These are phyloP conservation scores for Drosophila borborema DNA, from an alignment of 2,888 invertebrate genomes.

Conservation along the genomic window DNA sequence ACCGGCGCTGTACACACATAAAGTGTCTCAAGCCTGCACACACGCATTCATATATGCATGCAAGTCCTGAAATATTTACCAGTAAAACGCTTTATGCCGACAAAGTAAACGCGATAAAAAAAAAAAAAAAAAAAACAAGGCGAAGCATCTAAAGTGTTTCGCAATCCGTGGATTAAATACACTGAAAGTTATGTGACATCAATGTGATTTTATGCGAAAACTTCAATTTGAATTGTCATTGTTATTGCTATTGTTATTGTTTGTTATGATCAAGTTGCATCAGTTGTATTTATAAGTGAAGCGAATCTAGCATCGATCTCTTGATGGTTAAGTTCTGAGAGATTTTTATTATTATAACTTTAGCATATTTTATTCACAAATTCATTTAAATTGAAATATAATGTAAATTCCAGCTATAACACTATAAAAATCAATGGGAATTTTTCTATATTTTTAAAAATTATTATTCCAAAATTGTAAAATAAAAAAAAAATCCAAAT, in stretches of 20 bases:
- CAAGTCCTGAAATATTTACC: slow-evolving; percentile 53
- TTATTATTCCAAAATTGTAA: too few species aligned
- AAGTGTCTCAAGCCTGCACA: slow-evolving; percentile 15
- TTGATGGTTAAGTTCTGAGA: background rate
- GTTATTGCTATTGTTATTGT: background rate
- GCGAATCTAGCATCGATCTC: background rate
- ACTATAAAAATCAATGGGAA: too few species aligned
- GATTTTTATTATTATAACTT: too few species aligned
- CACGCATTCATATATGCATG: slow-evolving; percentile 7
- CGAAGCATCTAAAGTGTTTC: background rate
- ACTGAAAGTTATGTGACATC: background rate
- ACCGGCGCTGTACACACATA: slow-evolving; percentile 23
- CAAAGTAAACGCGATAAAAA: slow-evolving; percentile 42
- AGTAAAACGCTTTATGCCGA: slow-evolving; percentile 53
- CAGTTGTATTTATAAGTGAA: background rate
- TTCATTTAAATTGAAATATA: too few species aligned
- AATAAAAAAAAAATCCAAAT: too few species aligned
- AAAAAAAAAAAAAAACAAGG: slow-evolving; percentile 21
- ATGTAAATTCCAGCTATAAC: too few species aligned
- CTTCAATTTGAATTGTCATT: background rate
- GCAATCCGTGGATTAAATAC: background rate
- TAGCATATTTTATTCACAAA: too few species aligned
- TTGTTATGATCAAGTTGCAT: background rate
- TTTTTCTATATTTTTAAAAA: too few species aligned
- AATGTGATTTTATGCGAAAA: background rate